Evolutionary conservation across 2,888 invertebrate genomes (phyloP), one percentile per base, ranked within the genome.

Genomic region (Spodoptera picta): DNA sequence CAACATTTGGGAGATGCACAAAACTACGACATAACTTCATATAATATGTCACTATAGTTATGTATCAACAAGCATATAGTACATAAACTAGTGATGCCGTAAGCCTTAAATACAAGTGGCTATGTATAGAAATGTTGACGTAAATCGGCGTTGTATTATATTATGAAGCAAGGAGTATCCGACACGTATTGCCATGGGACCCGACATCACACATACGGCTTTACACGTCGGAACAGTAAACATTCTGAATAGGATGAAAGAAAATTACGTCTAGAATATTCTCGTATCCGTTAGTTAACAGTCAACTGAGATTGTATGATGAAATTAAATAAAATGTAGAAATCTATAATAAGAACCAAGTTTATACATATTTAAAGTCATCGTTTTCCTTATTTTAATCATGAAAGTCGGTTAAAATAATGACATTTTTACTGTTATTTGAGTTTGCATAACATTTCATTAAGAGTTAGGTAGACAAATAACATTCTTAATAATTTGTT

Each of bases 191-290:
- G 56, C 62, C 49, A 56, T 71, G 46, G 62, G 41, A 51, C 27
- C 31, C 43, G 60, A 73, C 54, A 62, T 56, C 69, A 47, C 31
- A 45, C 23, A 49, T 68, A 57, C 60, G 60, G 56, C 56, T 67
- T 56, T 73, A 55, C 48, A 52, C 48, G 48, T 51, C 44, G 23
- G 36, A 47, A 44, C 31, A 14, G 44, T 69, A 42, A 56, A 56
- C 59, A 53, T 62, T 24, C 44, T 60, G 14, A 56, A 60, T 41
- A 53, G 12, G 58, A 47, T 47, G 58, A 68, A 59, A 50, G 55
- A 69, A 69, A 73, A 44, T 55, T 31, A 52, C 42, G 3, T 47
- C 4, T 51, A 4, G 14, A 54, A 43, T 4, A 2, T 10, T 53
- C 19, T 31, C 24, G 44, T 19, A 41, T 1, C 4, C 3, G 10